Evolutionary conservation across 2,888 invertebrate species (phyloP).

Genomic region (Eucera pruinosa): DNA sequence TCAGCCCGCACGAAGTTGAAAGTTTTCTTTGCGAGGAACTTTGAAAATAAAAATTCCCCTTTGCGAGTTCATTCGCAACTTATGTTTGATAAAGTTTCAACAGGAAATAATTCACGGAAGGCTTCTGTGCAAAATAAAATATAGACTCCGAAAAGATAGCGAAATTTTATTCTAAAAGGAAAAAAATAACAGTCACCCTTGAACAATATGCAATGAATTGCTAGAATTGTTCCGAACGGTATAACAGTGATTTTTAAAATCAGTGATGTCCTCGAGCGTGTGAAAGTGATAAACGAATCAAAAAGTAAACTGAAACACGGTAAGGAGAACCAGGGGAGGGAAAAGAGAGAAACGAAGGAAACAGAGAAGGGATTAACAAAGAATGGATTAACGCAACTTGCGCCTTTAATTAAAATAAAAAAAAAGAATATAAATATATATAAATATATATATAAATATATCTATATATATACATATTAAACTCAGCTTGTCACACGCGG

Average conservation of each 20-base stretch:
- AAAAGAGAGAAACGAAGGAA: conserved; percentile 6
- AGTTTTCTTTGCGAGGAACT: neutral
- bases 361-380: conserved; percentile 28
- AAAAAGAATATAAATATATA: conserved; percentile 17
- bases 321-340: conserved; percentile 5
- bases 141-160: neutral
- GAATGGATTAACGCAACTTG: conserved; percentile 56
- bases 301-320: neutral
- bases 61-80: neutral
- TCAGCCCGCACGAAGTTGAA: neutral
- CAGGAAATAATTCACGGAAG: too few species aligned
- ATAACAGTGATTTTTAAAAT: neutral
- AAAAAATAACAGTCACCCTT: neutral
- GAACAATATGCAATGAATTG: neutral
- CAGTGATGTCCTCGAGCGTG: conserved; percentile 30
- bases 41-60: neutral
- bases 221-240: too few species aligned
- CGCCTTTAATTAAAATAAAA: conserved; percentile 59
- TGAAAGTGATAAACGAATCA: conserved; percentile 14
- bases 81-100: too few species aligned
- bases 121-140: neutral
- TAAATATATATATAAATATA: conserved; percentile 23
- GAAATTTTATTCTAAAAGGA: neutral
- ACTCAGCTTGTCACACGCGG: conserved; percentile 64
- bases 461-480: conserved; percentile 30